Conservation (phyloP, 2,113 vertebrate species). For the Ciconia stormi region DNA sequence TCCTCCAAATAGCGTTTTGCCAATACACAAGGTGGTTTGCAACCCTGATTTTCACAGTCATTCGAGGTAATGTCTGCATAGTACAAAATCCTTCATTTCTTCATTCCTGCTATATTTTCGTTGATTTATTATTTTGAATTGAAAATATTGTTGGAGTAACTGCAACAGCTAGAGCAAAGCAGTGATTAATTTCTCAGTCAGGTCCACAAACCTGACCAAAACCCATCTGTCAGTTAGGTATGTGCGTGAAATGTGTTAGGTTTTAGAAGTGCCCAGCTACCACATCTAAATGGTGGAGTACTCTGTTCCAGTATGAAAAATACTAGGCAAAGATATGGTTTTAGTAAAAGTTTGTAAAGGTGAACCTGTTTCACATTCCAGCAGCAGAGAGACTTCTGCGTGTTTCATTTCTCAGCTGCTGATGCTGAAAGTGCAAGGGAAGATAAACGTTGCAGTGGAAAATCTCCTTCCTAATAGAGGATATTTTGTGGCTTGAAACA, state of each 20-base stretch:
- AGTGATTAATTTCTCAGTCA: neutral
- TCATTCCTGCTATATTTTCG: neutral
- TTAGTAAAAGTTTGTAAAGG: neutral
- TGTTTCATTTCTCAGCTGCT: neutral
- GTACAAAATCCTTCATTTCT: neutral
- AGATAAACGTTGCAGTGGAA: neutral
- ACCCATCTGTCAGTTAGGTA: neutral
- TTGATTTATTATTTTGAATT: neutral
- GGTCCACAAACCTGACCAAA: neutral
- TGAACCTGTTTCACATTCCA: neutral
- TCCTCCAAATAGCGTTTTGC: neutral
- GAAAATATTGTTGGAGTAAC: neutral
- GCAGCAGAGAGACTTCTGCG: neutral
- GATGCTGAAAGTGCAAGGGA: neutral
- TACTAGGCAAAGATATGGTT: neutral
- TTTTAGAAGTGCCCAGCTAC: neutral
- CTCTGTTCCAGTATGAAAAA: neutral
- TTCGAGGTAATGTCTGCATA: neutral
- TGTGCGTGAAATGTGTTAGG: neutral
- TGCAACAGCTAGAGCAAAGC: neutral
- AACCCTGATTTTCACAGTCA: neutral
- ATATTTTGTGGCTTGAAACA: slow-evolving; percentile 1
- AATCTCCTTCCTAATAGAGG: neutral
- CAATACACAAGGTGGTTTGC: neutral
- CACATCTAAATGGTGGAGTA: neutral